Evolutionary conservation across 2,113 vertebrate genomes (phyloP).

Genomic region (Otocyon megalotis): DNA sequence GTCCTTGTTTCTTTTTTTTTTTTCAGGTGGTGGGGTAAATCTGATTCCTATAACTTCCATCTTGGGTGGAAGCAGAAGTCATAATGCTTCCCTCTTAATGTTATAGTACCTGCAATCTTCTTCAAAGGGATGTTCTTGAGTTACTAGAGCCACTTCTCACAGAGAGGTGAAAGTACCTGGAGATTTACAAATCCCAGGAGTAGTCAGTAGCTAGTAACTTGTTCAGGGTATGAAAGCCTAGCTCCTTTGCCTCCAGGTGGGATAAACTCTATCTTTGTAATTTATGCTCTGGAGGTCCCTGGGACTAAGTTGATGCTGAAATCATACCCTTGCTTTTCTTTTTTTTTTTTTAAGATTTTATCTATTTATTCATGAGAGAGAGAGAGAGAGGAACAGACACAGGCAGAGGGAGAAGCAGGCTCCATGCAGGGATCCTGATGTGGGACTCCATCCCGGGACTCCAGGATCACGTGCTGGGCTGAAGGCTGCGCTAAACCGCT

Average conservation of each 20-base stretch:
- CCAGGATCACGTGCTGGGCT: too few relatives aligned
- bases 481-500: too few relatives aligned
- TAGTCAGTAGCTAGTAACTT: not conserved
- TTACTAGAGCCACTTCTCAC: not conserved
- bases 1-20: constrained; percentile 32
- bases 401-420: too few relatives aligned
- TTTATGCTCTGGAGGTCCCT: not conserved
- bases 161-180: not conserved
- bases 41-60: not conserved
- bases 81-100: constrained; percentile 9
- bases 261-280: constrained; percentile 19
- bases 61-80: not conserved
- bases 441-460: too few relatives aligned
- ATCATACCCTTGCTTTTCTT: not conserved
- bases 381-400: too few relatives aligned
- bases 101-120: not conserved
- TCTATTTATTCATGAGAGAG: too few relatives aligned
- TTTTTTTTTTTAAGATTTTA: not conserved
- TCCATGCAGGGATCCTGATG: too few relatives aligned
- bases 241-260: not conserved
- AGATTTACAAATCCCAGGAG: not conserved
- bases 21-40: constrained; percentile 6
- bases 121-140: constrained; percentile 31
- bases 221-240: not conserved
- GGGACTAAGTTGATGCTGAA: not conserved